Conservation (phyloP, 2,888 invertebrate genomes). For the Caradrina kadenii region DNA sequence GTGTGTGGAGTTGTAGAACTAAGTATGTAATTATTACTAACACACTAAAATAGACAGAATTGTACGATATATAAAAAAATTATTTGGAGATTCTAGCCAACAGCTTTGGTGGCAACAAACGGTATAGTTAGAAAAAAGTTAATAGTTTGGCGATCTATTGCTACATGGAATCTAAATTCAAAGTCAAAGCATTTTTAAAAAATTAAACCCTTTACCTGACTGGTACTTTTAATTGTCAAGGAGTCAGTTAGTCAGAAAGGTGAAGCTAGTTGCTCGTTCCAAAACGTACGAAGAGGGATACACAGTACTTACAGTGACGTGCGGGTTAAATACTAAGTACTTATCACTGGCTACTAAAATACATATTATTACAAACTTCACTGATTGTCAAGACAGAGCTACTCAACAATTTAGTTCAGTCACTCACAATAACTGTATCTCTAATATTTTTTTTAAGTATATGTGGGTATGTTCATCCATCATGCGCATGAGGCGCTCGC, state of each 20-base stretch:
- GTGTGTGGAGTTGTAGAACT: conserved; percentile 19
- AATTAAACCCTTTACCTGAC: too few species aligned
- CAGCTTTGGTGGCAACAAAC: neutral
- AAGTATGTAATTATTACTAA: conserved; percentile 63
- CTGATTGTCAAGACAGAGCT: neutral
- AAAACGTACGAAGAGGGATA: too few species aligned
- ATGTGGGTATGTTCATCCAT: conserved; percentile 28
- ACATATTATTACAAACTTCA: too few species aligned
- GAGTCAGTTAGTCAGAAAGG: too few species aligned
- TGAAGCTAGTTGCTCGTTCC: too few species aligned
- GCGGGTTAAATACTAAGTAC: neutral
- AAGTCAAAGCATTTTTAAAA: too few species aligned
- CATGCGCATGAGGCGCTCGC: conserved; percentile 40
- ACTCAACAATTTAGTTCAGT: too few species aligned
- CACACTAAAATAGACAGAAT: neutral
- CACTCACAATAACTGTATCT: too few species aligned
- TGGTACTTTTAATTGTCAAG: too few species aligned
- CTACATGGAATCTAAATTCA: too few species aligned
- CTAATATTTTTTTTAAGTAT: conserved; percentile 14
- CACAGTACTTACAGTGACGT: neutral
- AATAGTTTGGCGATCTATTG: neutral
- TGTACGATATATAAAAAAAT: neutral
- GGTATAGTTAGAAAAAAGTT: neutral
- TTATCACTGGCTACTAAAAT: neutral
- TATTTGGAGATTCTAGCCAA: neutral